Evolutionary conservation across 2,888 invertebrate genomes (phyloP), one percentile per base, ranked within the genome.

Genomic region (Ypsolopha sequella): DNA sequence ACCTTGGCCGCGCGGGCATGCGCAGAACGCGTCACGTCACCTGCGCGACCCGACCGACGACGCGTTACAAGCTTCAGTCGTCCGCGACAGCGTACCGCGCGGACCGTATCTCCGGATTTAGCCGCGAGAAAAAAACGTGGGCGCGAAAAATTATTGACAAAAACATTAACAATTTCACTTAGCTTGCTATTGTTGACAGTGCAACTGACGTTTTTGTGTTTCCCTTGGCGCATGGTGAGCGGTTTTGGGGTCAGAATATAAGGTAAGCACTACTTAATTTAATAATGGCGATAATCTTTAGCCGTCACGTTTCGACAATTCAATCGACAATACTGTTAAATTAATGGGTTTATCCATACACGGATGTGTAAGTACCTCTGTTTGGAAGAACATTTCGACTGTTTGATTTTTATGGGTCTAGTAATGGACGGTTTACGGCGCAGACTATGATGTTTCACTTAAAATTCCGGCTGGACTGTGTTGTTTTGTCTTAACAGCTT

Each of bases 231-330:
- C 7, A 14, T 38, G 14, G 2, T 36, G 13, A 48, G n/a, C 34
- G 36, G 14, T 36, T n/a, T 9, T 8, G 8, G 14, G 8, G 36
- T 36, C 36, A 36, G 6, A 7, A 8, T 8, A 47, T n/a, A 47
- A 47, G 47, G 47, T 47, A 47, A 47, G 47, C 43, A 9, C 14
- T 33, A 75, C 74, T 76, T 63, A 71, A 75, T 73, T n/a, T n/a
- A 61, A 58, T 61, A 59, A 61, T 60, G 54, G 59, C 65, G 33
- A 62, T 75, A 69, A 70, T 74, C 70, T 71, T 54, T 60, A 64
- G 65, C 67, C 63, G 75, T 79, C 79, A 77, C 80, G 80, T 77
- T 78, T 72, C 64, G 70, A 72, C 76, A 68, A 77, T 78, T 73
- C 71, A 72, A 24, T 24, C 24, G 24, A 24, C 24, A 24, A 68